A percentile compares a stretch with the other conserved stretches of the same genome.
Conservation (phyloP, 1,140 invertebrate genomes). For the Bradysia coprophila region DNA sequence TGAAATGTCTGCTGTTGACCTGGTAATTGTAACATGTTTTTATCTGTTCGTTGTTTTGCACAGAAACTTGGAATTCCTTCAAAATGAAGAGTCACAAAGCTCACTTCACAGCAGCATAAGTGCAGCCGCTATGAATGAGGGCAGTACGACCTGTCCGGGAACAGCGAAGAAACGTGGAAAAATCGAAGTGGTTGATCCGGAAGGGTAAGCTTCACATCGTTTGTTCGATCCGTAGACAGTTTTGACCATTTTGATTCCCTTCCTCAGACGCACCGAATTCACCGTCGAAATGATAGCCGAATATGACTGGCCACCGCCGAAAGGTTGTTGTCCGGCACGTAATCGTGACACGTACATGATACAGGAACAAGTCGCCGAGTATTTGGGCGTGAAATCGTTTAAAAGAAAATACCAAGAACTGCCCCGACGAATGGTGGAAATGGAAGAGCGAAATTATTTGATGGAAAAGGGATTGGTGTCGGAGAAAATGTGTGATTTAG, state of each 20-base stretch:
- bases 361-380: conserved; percentile 76
- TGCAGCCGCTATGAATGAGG: conserved; percentile 37
- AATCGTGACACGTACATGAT: conserved; percentile 61
- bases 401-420: conserved; percentile 89
- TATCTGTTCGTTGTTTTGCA: conserved; percentile 1
- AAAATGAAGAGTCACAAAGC: conserved; percentile 60
- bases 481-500: conserved; percentile 82
- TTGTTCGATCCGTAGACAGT: no score
- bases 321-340: conserved; percentile 33
- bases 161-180: conserved; percentile 45
- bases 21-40: no score
- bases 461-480: conserved; percentile 68
- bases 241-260: no score
- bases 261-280: conserved; percentile 51
- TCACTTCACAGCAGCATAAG: conserved; percentile 42
- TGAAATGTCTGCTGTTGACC: background rate
- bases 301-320: conserved; percentile 74
- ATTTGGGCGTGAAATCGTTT: conserved; percentile 84
- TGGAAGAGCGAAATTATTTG: conserved; percentile 78
- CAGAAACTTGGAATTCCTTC: conserved; percentile 30
- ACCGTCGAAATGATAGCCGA: conserved; percentile 78
- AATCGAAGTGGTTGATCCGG: conserved; percentile 53
- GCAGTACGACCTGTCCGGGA: conserved; percentile 41
- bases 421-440: conserved; percentile 62
- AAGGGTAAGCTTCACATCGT: conserved; percentile 32